A percentile compares a stretch with the other conserved stretches of the same genome.
Conservation (phyloP, 2,888 invertebrate species). For the Mimas tiliae region DNA sequence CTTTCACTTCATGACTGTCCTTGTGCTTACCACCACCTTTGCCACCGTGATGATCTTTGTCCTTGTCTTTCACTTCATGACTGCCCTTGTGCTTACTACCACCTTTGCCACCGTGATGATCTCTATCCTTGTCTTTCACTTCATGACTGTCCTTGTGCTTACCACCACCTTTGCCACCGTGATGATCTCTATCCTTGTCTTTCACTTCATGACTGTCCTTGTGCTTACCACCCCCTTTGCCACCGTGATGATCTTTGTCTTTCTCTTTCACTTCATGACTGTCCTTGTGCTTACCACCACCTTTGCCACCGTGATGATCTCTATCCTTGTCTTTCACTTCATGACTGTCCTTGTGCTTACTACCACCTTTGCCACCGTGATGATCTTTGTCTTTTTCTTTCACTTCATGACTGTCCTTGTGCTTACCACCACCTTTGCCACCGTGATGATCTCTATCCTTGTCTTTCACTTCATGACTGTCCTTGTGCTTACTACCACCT, state of each 20-base stretch:
- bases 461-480: no score
- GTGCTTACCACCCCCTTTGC: neutral
- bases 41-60: neutral
- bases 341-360: neutral
- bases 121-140: no score
- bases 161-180: neutral
- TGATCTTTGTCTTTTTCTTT: no score
- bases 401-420: neutral
- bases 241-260: neutral
- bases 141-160: no score
- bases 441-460: neutral
- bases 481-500: neutral
- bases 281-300: neutral
- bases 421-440: neutral
- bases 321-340: no score
- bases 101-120: no score
- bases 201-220: neutral
- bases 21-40: neutral
- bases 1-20: neutral
- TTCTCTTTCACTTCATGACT: neutral
- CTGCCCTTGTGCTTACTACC: neutral
- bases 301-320: no score
- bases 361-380: no score
- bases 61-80: no score
- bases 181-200: neutral